phyloP scores from a whole-genome alignment of 53 echinoderm and acorn worm species.

The Astropecten irregularis region DNA sequence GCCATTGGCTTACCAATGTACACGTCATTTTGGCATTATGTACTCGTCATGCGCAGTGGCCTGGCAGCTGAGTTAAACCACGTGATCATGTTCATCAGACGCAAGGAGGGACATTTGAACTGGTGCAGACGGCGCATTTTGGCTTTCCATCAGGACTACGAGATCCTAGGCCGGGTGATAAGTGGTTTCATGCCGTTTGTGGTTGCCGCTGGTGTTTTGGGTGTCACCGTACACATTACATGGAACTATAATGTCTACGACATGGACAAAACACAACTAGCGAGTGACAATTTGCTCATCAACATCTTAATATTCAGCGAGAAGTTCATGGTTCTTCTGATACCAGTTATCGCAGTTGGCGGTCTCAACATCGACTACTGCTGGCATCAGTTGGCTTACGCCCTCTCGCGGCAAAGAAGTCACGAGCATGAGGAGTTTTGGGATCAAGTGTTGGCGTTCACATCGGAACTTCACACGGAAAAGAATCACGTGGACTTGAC shows the following conservation, averaged over 20 bases:
- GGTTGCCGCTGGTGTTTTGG: conserved; percentile 66
- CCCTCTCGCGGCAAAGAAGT: conserved; percentile 67
- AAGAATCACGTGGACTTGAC: conserved; percentile 16
- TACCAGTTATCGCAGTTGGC: conserved; percentile 65
- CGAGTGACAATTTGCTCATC: conserved; percentile 29
- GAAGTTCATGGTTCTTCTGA: conserved; percentile 69
- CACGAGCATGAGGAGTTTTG: conserved; percentile 70
- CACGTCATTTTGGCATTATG: conserved; percentile 61
- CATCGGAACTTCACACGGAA: conserved; percentile 55
- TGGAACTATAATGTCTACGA: conserved; percentile 82
- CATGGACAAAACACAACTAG: neutral
- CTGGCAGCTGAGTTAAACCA: conserved; percentile 70
- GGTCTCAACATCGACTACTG: conserved; percentile 61
- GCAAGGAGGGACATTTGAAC: conserved; percentile 63
- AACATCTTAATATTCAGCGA: conserved; percentile 74
- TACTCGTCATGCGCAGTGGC: conserved; percentile 62
- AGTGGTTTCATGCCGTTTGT: conserved; percentile 64
- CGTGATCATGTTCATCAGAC: conserved; percentile 61
- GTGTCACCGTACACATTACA: conserved; percentile 75
- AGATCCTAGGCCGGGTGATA: conserved; percentile 42
- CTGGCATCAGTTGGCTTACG: conserved; percentile 71
- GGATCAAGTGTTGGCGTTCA: conserved; percentile 62
- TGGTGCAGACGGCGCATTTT: conserved; percentile 70
- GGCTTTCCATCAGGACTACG: conserved; percentile 66
- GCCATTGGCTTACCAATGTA: conserved; percentile 49